Base-by-base conservation (phyloP, 2,797 vertebrate genomes). In the Girardinus metallicus region DNA sequence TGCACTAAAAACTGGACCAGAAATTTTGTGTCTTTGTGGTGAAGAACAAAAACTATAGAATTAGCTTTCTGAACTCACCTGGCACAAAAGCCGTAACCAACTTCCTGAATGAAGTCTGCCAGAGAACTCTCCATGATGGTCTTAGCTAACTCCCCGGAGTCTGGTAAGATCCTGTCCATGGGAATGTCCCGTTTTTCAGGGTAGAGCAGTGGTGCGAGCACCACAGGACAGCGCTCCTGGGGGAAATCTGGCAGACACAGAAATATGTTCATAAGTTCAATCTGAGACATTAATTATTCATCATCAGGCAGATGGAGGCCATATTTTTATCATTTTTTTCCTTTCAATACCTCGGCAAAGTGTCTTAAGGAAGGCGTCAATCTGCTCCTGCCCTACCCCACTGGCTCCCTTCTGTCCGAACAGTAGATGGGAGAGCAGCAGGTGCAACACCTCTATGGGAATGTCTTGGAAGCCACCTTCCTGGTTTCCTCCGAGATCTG, bases 181-280 rank as follows among this genome's bases (percentile, higher is more conserved):
- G 99, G 98, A 97, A 99, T 97, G 98, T 99, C 97, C 97, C 98
- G 98, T 99, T 99, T 99, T 98, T 99, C 99, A 99, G 98, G 98
- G 96, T 99, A 99, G 93, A 99, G 93, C 93, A 99, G 98, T 99
- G 99, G 99, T 98, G 98, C 97, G 94, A 99, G 99, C 98, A 99
- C 99, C 99, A 99, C 98, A 87, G 99, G 99, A 91, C 99, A 99
- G 94, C 98, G 97, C 93, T 99, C 98, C 94, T 99, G 98, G 91
- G 99, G 99, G 93, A 99, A 99, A 99, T 99, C 98, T 99, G 85
- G 68, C 81, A 86, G 16, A 26, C 36, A 86, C 1, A 77, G 1
- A 75, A 81, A 36, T 9, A 10, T 44, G 10, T n/a, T 46, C 18
- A 15, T 26, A 47, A 46, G 8, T 36, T 62, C 1, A 57, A 73